Evolutionary conservation across 2,888 invertebrate genomes (phyloP).

Genomic region (Metopia argyrocephala): DNA sequence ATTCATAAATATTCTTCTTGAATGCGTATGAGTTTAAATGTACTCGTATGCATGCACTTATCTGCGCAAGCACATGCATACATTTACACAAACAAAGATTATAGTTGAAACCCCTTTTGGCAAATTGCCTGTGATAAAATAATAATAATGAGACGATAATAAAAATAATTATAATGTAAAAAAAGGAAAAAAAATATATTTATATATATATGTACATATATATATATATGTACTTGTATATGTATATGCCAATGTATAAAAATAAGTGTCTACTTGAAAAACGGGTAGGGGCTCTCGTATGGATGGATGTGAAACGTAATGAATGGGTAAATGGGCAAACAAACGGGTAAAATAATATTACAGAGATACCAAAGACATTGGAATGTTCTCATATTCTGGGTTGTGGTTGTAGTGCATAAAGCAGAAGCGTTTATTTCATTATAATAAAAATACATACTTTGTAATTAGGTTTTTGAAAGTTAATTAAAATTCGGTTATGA

Average conservation of each 20-base stretch:
- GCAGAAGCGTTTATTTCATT: conserved; percentile 70
- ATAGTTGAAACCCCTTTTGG: conserved; percentile 11
- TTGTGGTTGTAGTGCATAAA: conserved; percentile 38
- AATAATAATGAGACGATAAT: not conserved
- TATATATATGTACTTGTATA: not conserved
- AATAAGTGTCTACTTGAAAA: too few relatives aligned
- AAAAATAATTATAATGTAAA: not conserved
- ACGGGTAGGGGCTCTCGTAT: too few relatives aligned
- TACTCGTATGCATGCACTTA: not conserved
- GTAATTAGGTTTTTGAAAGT: conserved; percentile 79
- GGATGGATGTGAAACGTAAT: too few relatives aligned
- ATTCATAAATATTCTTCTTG: too few relatives aligned
- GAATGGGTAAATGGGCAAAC: too few relatives aligned
- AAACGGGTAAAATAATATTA: not conserved
- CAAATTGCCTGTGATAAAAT: conserved; percentile 21
- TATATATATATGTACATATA: not conserved
- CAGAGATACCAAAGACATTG: conserved; percentile 17
- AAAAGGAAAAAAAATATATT: not conserved
- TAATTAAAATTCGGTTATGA: conserved; percentile 79
- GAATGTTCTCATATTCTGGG: conserved; percentile 15
- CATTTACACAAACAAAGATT: not conserved
- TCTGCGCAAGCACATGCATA: not conserved
- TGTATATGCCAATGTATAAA: too few relatives aligned
- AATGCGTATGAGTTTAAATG: not conserved
- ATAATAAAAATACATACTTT: conserved; percentile 76